Evolutionary conservation across 2,113 vertebrate genomes (phyloP).

Genomic region (Catharus bicknelli): DNA sequence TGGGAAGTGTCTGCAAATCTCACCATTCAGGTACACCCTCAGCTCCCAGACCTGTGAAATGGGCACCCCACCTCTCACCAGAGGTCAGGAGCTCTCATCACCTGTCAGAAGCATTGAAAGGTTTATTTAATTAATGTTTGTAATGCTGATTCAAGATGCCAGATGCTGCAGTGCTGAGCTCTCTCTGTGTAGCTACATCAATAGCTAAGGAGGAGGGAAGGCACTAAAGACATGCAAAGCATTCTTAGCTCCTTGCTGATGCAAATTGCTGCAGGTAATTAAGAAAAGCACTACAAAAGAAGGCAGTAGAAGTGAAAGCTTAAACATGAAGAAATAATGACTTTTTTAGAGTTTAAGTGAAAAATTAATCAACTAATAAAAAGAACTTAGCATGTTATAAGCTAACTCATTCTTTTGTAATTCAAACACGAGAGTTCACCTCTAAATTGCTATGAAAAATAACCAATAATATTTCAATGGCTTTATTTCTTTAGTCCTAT

Average conservation of each 20-base stretch:
- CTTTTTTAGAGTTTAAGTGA: constrained; percentile 42
- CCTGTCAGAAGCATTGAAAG: constrained; percentile 24
- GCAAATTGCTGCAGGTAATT: constrained; percentile 57
- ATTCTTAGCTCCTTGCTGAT: constrained; percentile 44
- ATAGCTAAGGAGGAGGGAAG: constrained; percentile 35
- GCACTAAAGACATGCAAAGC: constrained; percentile 44
- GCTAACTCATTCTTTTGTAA: constrained; percentile 17
- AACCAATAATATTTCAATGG: constrained; percentile 32
- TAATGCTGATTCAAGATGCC: constrained; percentile 20
- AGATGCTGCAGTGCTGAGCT: constrained; percentile 9
- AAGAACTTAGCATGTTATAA: constrained; percentile 48
- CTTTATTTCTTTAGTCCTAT: constrained; percentile 48
- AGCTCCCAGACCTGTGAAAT: not conserved
- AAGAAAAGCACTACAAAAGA: constrained; percentile 53
- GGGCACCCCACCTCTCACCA: not conserved
- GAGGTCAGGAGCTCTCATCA: constrained; percentile 25
- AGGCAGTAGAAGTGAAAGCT: constrained; percentile 11
- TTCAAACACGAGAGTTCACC: constrained; percentile 18
- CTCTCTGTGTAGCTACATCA: not conserved
- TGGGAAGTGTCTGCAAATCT: not conserved
- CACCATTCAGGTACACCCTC: not conserved
- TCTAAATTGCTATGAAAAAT: constrained; percentile 54
- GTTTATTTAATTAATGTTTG: constrained; percentile 50
- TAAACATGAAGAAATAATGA: constrained; percentile 39
- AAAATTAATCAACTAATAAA: constrained; percentile 64